Conservation (phyloP, 2,113 vertebrate species). For the Pelmatolapia mariae region DNA sequence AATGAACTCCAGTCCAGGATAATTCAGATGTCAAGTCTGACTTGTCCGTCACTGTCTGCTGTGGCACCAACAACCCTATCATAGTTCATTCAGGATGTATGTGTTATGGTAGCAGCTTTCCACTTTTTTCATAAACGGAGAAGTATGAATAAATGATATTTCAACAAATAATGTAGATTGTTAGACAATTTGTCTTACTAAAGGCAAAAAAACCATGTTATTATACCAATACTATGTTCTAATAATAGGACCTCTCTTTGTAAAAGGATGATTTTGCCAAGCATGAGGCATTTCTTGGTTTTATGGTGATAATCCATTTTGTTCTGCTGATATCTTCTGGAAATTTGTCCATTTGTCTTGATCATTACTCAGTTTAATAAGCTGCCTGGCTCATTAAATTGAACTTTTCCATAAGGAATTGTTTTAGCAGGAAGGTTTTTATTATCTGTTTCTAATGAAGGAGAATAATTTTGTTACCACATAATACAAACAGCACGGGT, state of each 20-base stretch:
- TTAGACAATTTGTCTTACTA: not conserved
- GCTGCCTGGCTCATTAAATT: not conserved
- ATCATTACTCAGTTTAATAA: not conserved
- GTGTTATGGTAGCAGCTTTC: not conserved
- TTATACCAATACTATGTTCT: not conserved
- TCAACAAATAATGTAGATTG: not conserved
- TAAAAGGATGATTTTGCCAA: not conserved
- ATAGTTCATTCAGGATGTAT: not conserved
- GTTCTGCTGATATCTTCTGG: not conserved
- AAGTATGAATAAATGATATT: not conserved
- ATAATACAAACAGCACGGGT: constrained; percentile 16
- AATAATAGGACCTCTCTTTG: not conserved
- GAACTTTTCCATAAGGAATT: not conserved
- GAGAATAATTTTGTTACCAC: not conserved
- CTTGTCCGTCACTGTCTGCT: constrained; percentile 35
- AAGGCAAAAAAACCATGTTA: not conserved
- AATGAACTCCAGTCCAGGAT: constrained; percentile 58
- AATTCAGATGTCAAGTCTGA: constrained; percentile 61
- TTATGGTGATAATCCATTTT: not conserved
- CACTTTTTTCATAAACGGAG: not conserved
- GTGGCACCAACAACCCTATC: not conserved
- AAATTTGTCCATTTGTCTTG: not conserved
- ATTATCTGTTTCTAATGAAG: not conserved
- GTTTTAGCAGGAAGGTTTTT: not conserved
- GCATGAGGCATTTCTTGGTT: not conserved